Conservation (phyloP, 1,140 invertebrate species). For the Catajapyx aquilonaris region DNA sequence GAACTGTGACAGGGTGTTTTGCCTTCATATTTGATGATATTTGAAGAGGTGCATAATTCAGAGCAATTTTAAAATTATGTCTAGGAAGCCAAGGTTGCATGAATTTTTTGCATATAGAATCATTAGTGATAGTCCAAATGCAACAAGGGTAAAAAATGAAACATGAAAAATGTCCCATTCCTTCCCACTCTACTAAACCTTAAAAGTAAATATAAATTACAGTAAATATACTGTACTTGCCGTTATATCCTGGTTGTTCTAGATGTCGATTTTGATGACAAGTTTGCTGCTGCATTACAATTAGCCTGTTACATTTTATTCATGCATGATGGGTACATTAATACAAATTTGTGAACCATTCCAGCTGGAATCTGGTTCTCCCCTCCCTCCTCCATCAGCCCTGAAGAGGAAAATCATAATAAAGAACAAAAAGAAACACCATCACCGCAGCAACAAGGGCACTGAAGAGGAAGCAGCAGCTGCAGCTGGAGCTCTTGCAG, state of each 20-base stretch:
- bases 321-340: too few species aligned
- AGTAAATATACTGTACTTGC: background rate
- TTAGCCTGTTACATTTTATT: slow-evolving; percentile 1
- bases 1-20: too few species aligned
- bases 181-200: background rate
- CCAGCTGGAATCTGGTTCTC: slow-evolving; percentile 47
- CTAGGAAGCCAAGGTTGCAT: too few species aligned
- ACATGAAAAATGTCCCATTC: too few species aligned
- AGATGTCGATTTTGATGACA: background rate
- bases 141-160: too few species aligned
- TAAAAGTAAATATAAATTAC: too few species aligned
- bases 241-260: too few species aligned
- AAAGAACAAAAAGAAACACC: slow-evolving; percentile 96
- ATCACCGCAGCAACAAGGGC: slow-evolving; percentile 34
- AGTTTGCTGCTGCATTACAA: background rate
- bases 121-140: too few species aligned
- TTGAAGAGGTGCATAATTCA: too few species aligned
- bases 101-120: too few species aligned
- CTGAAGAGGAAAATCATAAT: slow-evolving; percentile 86
- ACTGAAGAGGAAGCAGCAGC: background rate
- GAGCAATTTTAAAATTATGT: too few species aligned
- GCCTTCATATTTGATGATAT: too few species aligned
- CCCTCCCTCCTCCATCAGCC: slow-evolving; percentile 65
- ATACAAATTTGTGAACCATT: slow-evolving; percentile 10
- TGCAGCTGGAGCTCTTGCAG: background rate